Conservation (phyloP, 2,113 vertebrate species). For the Ardeotis arabs region DNA sequence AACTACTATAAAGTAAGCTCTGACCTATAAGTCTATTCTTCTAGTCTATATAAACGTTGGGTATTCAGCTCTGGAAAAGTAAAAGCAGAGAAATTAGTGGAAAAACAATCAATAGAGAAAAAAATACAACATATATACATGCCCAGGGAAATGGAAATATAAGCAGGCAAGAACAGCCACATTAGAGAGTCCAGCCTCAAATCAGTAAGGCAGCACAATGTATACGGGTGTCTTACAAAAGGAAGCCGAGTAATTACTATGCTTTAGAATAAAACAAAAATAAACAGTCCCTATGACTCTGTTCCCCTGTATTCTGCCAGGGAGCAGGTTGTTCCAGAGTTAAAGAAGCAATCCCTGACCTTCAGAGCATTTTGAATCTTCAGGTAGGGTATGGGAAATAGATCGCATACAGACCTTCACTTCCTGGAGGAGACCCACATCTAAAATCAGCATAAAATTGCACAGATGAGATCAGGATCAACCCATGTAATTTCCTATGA, state of each 20-base stretch:
- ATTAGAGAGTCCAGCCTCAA: neutral
- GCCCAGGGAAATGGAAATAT: neutral
- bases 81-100: conserved; percentile 28
- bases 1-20: neutral
- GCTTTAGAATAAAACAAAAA: conserved; percentile 2
- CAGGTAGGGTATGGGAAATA: neutral
- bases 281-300: neutral
- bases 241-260: conserved; percentile 23
- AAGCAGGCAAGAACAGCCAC: neutral
- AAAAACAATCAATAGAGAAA: conserved; percentile 2
- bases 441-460: neutral
- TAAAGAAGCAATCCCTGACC: neutral
- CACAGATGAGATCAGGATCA: neutral
- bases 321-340: neutral
- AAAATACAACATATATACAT: neutral
- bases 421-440: neutral
- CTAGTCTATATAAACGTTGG: neutral
- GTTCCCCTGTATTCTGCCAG: neutral
- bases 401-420: neutral
- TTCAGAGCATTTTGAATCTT: neutral
- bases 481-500: neutral
- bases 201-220: neutral
- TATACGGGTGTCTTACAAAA: neutral
- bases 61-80: conserved; percentile 1
- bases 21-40: conserved; percentile 7